Conservation (phyloP, 35 echinoderm and acorn worm species). For the Lytechinus pictus region DNA sequence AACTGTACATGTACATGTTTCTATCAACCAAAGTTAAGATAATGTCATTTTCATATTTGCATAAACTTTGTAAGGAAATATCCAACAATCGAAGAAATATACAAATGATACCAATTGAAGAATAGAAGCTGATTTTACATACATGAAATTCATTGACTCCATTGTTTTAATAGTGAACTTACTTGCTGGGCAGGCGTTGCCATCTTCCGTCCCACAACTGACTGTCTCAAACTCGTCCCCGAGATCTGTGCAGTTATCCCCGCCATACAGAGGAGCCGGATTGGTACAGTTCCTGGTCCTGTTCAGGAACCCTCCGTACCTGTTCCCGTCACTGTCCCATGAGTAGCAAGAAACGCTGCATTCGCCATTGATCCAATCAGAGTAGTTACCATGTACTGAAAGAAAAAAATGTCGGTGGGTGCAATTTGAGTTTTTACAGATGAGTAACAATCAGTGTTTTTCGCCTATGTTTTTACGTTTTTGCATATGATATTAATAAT, state of each 20-base stretch:
- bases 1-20: too few species aligned
- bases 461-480: too few species aligned
- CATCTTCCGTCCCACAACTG: constrained; percentile 79
- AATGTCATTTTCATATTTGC: too few species aligned
- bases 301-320: constrained; percentile 70
- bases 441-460: too few species aligned
- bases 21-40: too few species aligned
- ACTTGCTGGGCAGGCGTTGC: constrained; percentile 80
- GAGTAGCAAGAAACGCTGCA: constrained; percentile 82
- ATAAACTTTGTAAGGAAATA: background rate
- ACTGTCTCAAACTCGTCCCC: constrained; percentile 66
- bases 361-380: constrained; percentile 69
- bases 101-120: background rate
- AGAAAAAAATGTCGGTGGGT: background rate
- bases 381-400: constrained; percentile 79
- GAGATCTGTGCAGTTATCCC: constrained; percentile 57
- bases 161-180: constrained; percentile 19
- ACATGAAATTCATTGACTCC: too few species aligned
- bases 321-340: constrained; percentile 61
- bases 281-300: constrained; percentile 75
- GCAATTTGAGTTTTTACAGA: background rate
- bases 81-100: background rate
- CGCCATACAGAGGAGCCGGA: constrained; percentile 64
- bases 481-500: too few species aligned
- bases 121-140: background rate